These are phyloP conservation scores for Lochmaea crataegi DNA, from an alignment of 2,888 invertebrate genomes.

Conservation along the genomic window DNA sequence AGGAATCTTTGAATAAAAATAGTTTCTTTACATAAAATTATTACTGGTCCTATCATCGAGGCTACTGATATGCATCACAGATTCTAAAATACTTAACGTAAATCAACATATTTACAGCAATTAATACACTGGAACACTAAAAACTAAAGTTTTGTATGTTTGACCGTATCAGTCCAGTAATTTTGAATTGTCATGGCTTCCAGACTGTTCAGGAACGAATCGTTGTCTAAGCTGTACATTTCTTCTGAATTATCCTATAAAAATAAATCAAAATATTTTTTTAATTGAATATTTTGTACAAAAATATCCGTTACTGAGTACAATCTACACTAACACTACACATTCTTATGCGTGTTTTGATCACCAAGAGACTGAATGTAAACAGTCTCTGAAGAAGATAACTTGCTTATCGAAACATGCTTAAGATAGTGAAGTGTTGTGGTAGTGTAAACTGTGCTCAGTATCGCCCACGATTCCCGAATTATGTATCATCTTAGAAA, in stretches of 20 bases:
- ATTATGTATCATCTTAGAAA: too few species aligned
- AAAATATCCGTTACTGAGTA: too few species aligned
- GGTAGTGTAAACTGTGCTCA: too few species aligned
- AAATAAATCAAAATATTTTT: constrained; percentile 28
- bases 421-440: too few species aligned
- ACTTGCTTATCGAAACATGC: too few species aligned
- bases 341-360: too few species aligned
- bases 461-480: too few species aligned
- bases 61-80: constrained; percentile 64
- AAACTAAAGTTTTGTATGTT: constrained; percentile 85
- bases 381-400: too few species aligned
- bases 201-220: constrained; percentile 91
- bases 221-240: constrained; percentile 94
- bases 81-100: constrained; percentile 61
- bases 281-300: not conserved
- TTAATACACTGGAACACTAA: constrained; percentile 37
- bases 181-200: constrained; percentile 96
- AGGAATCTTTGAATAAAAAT: constrained; percentile 12
- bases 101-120: constrained; percentile 50
- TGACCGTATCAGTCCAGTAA: constrained; percentile 92
- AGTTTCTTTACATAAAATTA: constrained; percentile 26
- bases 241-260: constrained; percentile 92
- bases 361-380: too few species aligned
- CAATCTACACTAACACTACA: too few species aligned
- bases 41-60: constrained; percentile 38